Percentiles rank a stretch among this genome's conserved stretches.
Conservation (phyloP, 2,113 vertebrate species). For the Lagopus muta region DNA sequence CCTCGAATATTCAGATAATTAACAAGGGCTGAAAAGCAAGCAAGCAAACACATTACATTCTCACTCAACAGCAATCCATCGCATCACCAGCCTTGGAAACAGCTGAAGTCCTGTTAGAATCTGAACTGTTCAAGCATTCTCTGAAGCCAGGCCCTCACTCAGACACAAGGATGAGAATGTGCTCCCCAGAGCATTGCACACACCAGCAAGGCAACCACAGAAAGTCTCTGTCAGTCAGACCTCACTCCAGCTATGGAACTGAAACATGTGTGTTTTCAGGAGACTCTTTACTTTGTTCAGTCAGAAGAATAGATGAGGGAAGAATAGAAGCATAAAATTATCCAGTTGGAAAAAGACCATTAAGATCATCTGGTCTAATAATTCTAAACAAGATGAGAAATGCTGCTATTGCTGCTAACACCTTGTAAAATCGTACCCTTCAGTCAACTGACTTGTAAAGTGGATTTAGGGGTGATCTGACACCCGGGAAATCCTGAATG, state of each 20-base stretch:
- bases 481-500: not conserved
- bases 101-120: not conserved
- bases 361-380: not conserved
- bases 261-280: not conserved
- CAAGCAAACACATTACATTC: not conserved
- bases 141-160: not conserved
- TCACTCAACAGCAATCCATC: fast-evolving
- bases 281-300: not conserved
- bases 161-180: not conserved
- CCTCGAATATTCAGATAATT: not conserved
- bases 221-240: fast-evolving
- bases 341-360: too few species aligned
- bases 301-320: not conserved
- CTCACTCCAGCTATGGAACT: not conserved
- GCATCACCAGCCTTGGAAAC: not conserved
- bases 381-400: not conserved
- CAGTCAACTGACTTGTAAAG: not conserved
- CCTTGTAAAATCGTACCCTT: not conserved
- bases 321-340: not conserved
- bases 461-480: not conserved
- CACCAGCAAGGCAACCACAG: fast-evolving
- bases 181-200: not conserved
- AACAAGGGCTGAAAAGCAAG: not conserved
- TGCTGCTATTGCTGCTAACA: not conserved
- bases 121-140: fast-evolving